Base-by-base conservation (phyloP, 2,113 vertebrate species). In the Salminus brasiliensis region DNA sequence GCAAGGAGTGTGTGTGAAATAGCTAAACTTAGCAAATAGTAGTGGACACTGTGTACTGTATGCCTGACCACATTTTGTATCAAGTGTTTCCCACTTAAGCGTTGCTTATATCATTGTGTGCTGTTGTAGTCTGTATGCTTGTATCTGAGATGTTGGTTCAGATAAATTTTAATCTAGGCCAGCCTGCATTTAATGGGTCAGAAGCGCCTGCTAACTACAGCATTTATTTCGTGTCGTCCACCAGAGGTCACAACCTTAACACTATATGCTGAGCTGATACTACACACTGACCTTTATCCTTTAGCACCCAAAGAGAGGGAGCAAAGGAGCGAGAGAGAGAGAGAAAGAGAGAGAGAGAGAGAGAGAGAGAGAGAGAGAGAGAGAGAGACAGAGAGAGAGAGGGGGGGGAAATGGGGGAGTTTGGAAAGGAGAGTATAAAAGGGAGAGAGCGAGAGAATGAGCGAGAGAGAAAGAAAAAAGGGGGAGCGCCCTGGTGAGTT, bases 401-500 rank as follows among this genome's bases (percentile, higher is more conserved):
- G 21, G 47, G 65, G 34, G 36, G 16, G 25, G 39, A 23, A 21
- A 11, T 27, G 12, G 69, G 45, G 71, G 27, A 70, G 36, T 21
- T 52, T n/a, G n/a, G n/a, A n/a, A 63, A 11, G 25, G 45, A 53
- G 66, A 62, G 39, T 62, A 30, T 32, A 70, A 21, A 12, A 27
- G 25, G 27, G 16, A 36, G 16, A 49, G 27, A 27, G 23, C 12
- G 52, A 72, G 25, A 49, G 69, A 59, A 52, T 39, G 29, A 59
- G 68, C 29, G 21, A 67, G 57, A 49, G 32, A 49, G 59, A 25
- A 39, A 34, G 23, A 34, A 21, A 25, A 29, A 18, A 70, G 45
- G 34, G 43, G 47, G 71, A 21, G 47, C n/a, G 30, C 74, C 63
- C 71, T 36, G 52, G 72, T 63, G 76, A 75, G 81, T 83, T 83